Base-by-base conservation (phyloP, 2,113 vertebrate genomes). In the Phyllostomus discolor region DNA sequence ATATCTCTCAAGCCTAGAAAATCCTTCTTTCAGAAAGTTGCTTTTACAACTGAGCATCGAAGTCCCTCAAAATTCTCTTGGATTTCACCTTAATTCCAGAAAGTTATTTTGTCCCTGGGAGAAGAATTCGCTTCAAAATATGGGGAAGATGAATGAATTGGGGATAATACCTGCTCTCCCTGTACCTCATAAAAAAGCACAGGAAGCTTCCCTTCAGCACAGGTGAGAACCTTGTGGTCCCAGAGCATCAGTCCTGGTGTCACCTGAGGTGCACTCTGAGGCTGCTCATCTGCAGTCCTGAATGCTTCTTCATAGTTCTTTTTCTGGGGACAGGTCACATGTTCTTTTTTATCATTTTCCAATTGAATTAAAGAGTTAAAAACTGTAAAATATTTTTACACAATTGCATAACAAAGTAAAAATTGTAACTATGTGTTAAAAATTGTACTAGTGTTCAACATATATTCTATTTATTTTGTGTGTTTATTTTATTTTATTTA, bases 181-280 rank as follows among this genome's bases (percentile, higher is more conserved):
- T 4, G 1, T 10, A 22, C 3, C 38, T 9, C 28, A 16, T 0
- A 1, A 33, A 1, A 20, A 38, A 1, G 4, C 7, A 0, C 4
- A 0, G 43, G 7, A 19, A 16, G 4, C 41, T 31, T 15, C 16
- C 2, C 9, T 1, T 1, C 38, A 5, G 2, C 3, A 5, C 35
- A 4, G 12, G 35, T 2, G 26, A n/a, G 10, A 10, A 10, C 0
- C 1, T 4, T n/a, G 4, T 3, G 1, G 24, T 1, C 28, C 22
- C 3, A 14, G 33, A 10, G 22, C 1, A 4, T 64, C 62, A 4
- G 6, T 6, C 0, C 2, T 4, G 2, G 26, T 22, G 1, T 7
- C 76, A 0, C 17, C 0, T 1, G 2, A 1, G 0, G 1, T 10
- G 66, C 16, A n/a, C 38, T 12, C 2, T 1, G 9, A 0, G 0